phyloP scores from a whole-genome alignment of 2,113 vertebrate genomes.

The Colinus virginianus region DNA sequence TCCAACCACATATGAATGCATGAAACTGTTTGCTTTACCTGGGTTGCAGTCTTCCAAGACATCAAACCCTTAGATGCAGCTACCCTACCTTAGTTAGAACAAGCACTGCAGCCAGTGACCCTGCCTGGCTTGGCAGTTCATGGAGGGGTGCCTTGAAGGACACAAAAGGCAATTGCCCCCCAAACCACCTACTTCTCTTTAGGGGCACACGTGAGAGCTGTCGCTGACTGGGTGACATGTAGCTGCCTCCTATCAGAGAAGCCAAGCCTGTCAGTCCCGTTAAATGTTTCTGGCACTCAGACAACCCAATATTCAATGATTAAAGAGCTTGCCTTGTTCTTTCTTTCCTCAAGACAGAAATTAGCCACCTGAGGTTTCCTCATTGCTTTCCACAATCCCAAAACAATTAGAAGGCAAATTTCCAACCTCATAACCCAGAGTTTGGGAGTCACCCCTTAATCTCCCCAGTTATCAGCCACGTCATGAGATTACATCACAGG shows the following conservation, averaged over 20 bases:
- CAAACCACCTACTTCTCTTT: background rate
- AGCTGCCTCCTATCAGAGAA: background rate
- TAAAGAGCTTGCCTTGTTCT: background rate
- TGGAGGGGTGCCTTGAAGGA: background rate
- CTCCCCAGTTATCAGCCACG: rapidly evolving
- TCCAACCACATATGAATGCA: background rate
- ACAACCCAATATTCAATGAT: background rate
- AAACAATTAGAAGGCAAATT: background rate
- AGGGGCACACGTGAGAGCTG: background rate
- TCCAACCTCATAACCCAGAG: background rate
- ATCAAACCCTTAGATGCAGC: background rate
- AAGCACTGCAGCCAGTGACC: background rate
- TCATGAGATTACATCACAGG: rapidly evolving
- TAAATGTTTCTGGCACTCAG: rapidly evolving
- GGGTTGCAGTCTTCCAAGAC: background rate
- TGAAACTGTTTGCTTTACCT: background rate
- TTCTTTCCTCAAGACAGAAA: background rate
- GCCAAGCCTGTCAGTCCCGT: background rate
- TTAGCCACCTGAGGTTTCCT: background rate
- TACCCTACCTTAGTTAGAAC: background rate
- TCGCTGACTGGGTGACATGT: too few relatives aligned
- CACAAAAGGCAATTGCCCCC: rapidly evolving
- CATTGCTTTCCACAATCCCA: background rate
- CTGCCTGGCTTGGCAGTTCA: background rate
- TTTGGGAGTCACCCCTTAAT: background rate